Percentiles rank a stretch among this genome's conserved stretches.
Evolutionary conservation across 2,888 invertebrate species (phyloP).

Genomic region (Iphiclides podalirius): DNA sequence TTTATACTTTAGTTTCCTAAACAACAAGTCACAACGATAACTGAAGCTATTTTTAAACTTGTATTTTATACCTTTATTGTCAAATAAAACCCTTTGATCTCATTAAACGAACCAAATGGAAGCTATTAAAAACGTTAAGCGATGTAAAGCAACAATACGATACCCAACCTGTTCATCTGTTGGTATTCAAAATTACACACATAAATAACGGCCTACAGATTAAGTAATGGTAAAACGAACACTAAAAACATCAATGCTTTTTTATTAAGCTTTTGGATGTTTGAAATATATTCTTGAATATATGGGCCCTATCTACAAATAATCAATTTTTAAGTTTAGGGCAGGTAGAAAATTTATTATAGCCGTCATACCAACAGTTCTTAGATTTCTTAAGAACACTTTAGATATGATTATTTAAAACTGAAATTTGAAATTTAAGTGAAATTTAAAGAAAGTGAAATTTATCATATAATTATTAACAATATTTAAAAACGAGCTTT

Average conservation of each 20-base stretch:
- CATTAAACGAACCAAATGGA: conserved; percentile 51
- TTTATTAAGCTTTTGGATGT: conserved; percentile 6
- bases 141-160: conserved; percentile 40
- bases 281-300: conserved; percentile 1
- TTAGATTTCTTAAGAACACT: neutral
- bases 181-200: conserved; percentile 24
- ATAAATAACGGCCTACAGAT: conserved; percentile 17
- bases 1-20: no score
- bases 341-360: neutral
- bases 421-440: no score
- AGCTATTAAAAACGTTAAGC: conserved; percentile 54
- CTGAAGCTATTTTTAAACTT: conserved; percentile 15
- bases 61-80: conserved; percentile 39
- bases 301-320: neutral
- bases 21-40: conserved; percentile 7
- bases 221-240: conserved; percentile 18
- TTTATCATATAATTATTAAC: no score
- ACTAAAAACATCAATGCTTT: conserved; percentile 11
- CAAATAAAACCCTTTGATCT: conserved; percentile 51
- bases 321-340: neutral
- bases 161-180: conserved; percentile 30
- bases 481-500: no score
- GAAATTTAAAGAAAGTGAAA: no score
- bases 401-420: no score
- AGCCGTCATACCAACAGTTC: neutral